Conservation (phyloP, 1,140 invertebrate species). For the Drosophila ohnishii region DNA sequence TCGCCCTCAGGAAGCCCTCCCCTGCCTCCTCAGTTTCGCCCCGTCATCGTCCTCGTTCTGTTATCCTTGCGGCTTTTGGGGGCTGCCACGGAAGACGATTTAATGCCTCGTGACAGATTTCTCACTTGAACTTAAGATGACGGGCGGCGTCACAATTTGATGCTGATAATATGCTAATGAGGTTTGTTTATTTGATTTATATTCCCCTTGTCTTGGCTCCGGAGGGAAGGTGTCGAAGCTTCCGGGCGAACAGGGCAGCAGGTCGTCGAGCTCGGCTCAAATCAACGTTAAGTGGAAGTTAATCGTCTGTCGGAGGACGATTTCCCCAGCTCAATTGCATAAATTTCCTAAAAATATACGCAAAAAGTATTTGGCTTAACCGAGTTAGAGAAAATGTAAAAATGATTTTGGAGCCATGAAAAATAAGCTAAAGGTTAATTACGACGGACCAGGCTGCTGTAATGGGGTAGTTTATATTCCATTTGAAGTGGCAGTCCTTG, state of each 20-base stretch:
- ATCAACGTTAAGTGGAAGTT: conserved; percentile 47
- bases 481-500: not conserved
- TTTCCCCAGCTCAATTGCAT: conserved; percentile 13
- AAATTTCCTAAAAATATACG: conserved; percentile 1
- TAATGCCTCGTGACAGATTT: conserved; percentile 82
- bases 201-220: conserved; percentile 55
- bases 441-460: too few relatives aligned
- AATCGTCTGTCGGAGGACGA: conserved; percentile 23
- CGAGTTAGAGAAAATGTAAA: not conserved
- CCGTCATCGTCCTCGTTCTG: conserved; percentile 11
- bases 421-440: too few relatives aligned
- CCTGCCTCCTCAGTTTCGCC: not conserved
- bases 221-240: conserved; percentile 35
- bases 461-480: not conserved
- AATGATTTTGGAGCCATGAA: not conserved
- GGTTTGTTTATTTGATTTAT: conserved; percentile 80
- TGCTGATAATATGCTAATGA: conserved; percentile 80
- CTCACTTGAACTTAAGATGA: conserved; percentile 70
- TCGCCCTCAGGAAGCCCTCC: conserved; percentile 1
- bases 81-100: conserved; percentile 56
- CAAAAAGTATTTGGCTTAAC: not conserved
- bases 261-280: conserved; percentile 13
- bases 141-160: conserved; percentile 66
- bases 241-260: conserved; percentile 15
- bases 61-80: conserved; percentile 60